A percentile compares a stretch with the other conserved stretches of the same genome.
phyloP scores from a whole-genome alignment of 1,140 invertebrate species.

The Linepithema humile region DNA sequence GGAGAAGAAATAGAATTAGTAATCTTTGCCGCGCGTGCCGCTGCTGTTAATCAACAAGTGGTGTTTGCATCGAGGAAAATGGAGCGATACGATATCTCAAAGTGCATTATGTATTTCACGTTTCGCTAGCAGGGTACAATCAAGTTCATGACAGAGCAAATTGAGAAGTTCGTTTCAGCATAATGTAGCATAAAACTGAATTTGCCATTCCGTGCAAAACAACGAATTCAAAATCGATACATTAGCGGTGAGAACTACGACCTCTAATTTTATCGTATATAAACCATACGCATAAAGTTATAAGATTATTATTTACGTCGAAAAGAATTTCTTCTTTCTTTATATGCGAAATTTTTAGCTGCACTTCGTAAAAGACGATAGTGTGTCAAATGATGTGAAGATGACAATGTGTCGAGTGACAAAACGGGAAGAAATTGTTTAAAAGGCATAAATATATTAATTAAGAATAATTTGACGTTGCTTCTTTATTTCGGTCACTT shows the following conservation, averaged over 20 bases:
- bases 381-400: no score
- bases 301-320: no score
- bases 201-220: background rate
- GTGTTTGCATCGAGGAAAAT: background rate
- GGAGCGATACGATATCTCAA: background rate
- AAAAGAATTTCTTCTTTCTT: no score
- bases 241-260: no score
- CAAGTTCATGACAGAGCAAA: background rate
- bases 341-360: no score
- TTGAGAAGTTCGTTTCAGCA: background rate
- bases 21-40: background rate
- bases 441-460: background rate
- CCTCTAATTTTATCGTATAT: no score
- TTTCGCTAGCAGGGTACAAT: slow-evolving; percentile 72
- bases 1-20: background rate
- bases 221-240: background rate
- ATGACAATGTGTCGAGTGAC: no score
- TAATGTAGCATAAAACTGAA: background rate
- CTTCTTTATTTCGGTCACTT: background rate
- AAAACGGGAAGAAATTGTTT: no score
- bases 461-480: background rate
- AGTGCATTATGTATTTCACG: slow-evolving; percentile 48
- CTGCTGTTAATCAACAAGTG: background rate
- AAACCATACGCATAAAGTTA: no score
- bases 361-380: no score